Base-by-base conservation (phyloP, 1,140 invertebrate genomes). In the Cotesia typhae region DNA sequence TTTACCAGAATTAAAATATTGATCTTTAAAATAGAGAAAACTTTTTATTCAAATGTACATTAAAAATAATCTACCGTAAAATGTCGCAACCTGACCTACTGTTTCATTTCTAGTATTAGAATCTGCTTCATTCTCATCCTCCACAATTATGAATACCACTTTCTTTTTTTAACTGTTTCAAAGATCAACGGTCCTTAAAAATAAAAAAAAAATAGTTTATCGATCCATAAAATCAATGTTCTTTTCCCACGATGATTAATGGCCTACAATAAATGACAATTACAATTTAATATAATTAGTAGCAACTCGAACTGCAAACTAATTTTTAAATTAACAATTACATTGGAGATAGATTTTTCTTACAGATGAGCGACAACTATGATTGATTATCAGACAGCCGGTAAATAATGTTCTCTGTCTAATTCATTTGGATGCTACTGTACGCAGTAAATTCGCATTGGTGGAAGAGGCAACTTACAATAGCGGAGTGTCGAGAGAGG, bases 401-500 rank as follows among this genome's bases (percentile, higher is more conserved):
- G 14, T 66, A 64, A 65, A 66, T 61, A 51, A 71, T 51, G 37
- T 60, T 9, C 41, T 47, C 41, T 2, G 10, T 47, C 41, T 47
- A 47, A 47, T 10, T 10, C 41, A 47, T 47, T 9, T 47, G 10
- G 6, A 47, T 64, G 63, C 28, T 38, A 70, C n/a, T 51, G 61
- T 63, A 71, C 10, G 35, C 20, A 20, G 38, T 10, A 14, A 28
- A 28, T 51, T 9, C 41, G 41, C 12, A 20, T 14, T 67, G 47
- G 53, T 51, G 51, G 66, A 67, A 67, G 47, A 14, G 28, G 67
- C 57, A 17, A 59, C 20, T 28, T 20, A 28, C 14, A 59, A 20
- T 66, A 41, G 4, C 10, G 6, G 10, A 47, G 41, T 9, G 41
- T 47, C 10, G 41, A 47, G 53, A 70, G 75, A 82, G 80, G 77